Base-by-base conservation (phyloP, 2,888 invertebrate species). In the Phengaris alcon region DNA sequence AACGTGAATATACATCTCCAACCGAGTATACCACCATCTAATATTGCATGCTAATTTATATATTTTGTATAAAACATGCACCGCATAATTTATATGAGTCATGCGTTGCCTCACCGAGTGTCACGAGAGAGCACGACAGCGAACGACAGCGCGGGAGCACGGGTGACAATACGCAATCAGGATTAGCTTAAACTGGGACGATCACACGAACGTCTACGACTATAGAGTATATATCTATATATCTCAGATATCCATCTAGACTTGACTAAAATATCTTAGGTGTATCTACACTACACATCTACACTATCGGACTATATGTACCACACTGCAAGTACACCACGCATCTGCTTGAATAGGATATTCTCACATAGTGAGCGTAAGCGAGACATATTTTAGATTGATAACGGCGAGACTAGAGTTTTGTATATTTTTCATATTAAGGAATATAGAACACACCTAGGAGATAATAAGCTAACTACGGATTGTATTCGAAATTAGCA, bases 81-180 rank as follows among this genome's bases (percentile, higher is more conserved):
- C 83, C 82, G 81, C 81, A 84, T 86, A 86, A 88, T 88, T 88
- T 87, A 86, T 86, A 87, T 88, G 88, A 87, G 87, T 87, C 86
- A 86, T 84, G 81, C 82, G 80, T 83, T 83, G 84, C 74, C 52
- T 52, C 68, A 74, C 22, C 55, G 22, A 80, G 81, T 88, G 35
- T 64, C 64, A 64, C 90, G 89, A 90, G 89, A 86, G 81, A 83
- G 86, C 90, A 89, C 88, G 90, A 87, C 84, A 79, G 82, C 82
- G 35, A 82, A 52, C 82, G 79, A 80, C 79, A 80, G 82, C 84
- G 77, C 80, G 77, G 79, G 74, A 73, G 79, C 78, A 78, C 75
- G 77, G 82, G 82, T 82, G 84, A 90, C 89, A 90, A 88, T 86
- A 85, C 81, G 84, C 88, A 88, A 89, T 90, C 89, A 89, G 87